Evolutionary conservation across 1,140 invertebrate genomes (phyloP), one percentile per base, ranked within the genome.

Genomic region (Campoletis sonorensis): DNA sequence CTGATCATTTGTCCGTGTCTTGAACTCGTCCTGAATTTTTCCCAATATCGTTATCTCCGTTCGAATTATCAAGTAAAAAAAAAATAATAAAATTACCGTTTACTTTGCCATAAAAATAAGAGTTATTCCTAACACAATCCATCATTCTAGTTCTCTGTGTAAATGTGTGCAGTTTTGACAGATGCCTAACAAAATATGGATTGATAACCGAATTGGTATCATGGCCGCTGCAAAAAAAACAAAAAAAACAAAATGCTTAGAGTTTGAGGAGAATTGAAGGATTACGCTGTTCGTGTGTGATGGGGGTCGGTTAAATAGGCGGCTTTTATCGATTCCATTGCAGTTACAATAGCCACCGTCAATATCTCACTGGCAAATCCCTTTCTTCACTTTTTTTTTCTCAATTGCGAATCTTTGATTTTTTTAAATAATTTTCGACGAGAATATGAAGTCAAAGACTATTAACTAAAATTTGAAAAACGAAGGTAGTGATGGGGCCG

Each of bases 301-400:
- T 70, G 67, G 30, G 67, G 30, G 18, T 21, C 51, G 61, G 27
- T 77, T 70, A 81, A 70, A 81, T 79, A 45, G 81, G 76, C 82
- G 79, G 81, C 81, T 61, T 82, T 58, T 87, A 87, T 87, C 73
- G 86, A 87, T 87, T 87, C 80, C 82, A 68, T 79, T 88, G 87
- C 87, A 87, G 86, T 83, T 86, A 79, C 70, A 77, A 86, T 86
- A 79, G 83, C 85, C 82, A 82, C 26, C 67, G 67, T 70, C 67
- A 30, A 70, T 70, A 70, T 33, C 67, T 70, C 67, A 70, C 67
- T 15, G 30, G 77, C 73, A 40, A 75, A 51, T 75, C 68, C 30
- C 70, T 76, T 54, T 49, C 37, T 7, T 76, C 64, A 15, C 33
- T 70, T 21, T 71, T n/a, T 45, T n/a, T 33, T 2, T 70, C 15